Base-by-base conservation (phyloP, 2,888 invertebrate genomes). In the Alcis repandata region DNA sequence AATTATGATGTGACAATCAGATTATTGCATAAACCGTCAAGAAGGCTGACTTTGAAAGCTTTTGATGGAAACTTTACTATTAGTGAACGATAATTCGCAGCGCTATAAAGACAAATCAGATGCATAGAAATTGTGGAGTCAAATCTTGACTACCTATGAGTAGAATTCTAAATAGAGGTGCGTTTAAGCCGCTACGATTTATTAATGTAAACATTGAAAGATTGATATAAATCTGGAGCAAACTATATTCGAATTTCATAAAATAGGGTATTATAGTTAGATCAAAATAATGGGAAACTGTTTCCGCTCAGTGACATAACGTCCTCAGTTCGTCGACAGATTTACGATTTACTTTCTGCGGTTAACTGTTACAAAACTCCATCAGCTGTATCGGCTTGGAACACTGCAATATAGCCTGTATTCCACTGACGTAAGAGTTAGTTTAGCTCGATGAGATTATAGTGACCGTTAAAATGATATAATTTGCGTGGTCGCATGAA, bases 401-500 rank as follows among this genome's bases (percentile, higher is more conserved):
- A 17, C 43, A 66, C 13, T 20, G 17, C 36, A 68, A 60, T 70
- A 22, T 64, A 40, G 27, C 27, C 72, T 74, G 52, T 78, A 73
- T 56, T 8, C 0, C 10, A 15, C 1, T 2, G 6, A 15, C 1
- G 22, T 68, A 76, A 74, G 58, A 57, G 77, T 73, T 45, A 51
- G 60, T 74, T 72, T 82, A 22, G 65, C 48, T 61, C 73, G 69
- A n/a, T 20, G 22, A 20, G 17, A 17, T 58, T 38, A 60, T 41
- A 60, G 41, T 70, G 57, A 70, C 79, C 75, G 82, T 83, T 85
- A 77, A 84, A 82, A 80, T 84, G 78, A 82, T 84, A 85, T 86
- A 85, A 88, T 89, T 88, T 84, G 84, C 84, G 83, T 80, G 83
- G 82, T 82, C 75, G 78, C 80, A 82, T 84, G 82, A 80, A 85